Evolutionary conservation across 2,113 vertebrate genomes (phyloP).

Genomic region (Orycteropus afer): DNA sequence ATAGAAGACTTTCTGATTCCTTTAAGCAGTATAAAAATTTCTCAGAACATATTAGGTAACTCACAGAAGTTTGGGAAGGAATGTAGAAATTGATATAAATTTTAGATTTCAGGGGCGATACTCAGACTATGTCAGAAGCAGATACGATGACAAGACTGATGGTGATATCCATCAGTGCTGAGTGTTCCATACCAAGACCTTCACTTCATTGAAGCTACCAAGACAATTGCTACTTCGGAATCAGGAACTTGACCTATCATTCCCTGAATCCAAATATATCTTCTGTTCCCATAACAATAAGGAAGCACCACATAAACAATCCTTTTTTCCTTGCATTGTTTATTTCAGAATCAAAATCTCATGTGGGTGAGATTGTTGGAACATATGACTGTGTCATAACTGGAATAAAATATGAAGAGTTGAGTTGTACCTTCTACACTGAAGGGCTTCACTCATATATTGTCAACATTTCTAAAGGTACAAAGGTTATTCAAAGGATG

Average conservation of each 20-base stretch:
- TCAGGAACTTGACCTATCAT: not conserved
- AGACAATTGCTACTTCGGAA: not conserved
- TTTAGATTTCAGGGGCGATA: constrained; percentile 1
- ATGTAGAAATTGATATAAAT: not conserved
- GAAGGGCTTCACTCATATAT: not conserved
- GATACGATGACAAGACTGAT: not conserved
- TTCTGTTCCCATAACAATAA: not conserved
- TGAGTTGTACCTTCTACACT: not conserved
- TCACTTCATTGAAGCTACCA: not conserved
- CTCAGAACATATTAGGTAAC: not conserved
- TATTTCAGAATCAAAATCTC: not conserved
- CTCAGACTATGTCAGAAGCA: not conserved
- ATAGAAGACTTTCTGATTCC: not conserved
- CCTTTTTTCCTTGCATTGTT: not conserved
- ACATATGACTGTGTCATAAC: not conserved
- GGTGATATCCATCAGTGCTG: accelerated
- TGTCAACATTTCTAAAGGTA: not conserved
- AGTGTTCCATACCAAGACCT: not conserved
- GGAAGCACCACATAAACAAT: not conserved
- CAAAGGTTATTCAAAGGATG: not conserved
- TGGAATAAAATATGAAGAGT: not conserved
- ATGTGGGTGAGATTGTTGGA: not conserved
- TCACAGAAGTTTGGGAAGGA: not conserved
- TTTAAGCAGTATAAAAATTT: not conserved
- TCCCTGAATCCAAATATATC: not conserved